A percentile compares a stretch with the other conserved stretches of the same genome.
phyloP scores from a whole-genome alignment of 2,888 invertebrate species.

The Leptinotarsa rubiginosa region DNA sequence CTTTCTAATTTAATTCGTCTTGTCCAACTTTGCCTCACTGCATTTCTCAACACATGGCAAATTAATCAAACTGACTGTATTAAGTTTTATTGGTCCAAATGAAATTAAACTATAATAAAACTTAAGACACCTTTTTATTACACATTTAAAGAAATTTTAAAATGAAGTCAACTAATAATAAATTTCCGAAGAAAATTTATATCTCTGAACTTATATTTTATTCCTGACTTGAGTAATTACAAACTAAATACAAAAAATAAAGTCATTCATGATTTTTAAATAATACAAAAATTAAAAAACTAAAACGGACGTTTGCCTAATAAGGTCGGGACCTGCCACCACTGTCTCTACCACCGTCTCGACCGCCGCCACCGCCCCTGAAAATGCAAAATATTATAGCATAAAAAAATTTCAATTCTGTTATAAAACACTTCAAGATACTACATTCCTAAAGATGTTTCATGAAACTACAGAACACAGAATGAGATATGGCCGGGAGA shows the following conservation, averaged over 20 bases:
- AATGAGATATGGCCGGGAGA: no score
- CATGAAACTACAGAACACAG: no score
- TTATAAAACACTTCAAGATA: no score
- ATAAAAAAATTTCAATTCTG: no score
- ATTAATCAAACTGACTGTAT: no score
- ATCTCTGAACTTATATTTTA: not conserved
- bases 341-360: not conserved
- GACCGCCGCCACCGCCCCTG: not conserved
- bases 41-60: no score
- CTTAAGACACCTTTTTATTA: conserved; percentile 21
- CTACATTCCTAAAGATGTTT: no score
- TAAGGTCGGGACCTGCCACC: conserved; percentile 19
- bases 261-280: not conserved
- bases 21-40: no score
- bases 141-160: conserved; percentile 16
- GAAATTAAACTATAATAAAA: not conserved
- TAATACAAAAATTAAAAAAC: conserved; percentile 9
- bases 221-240: not conserved
- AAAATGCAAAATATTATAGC: not conserved
- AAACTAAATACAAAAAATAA: conserved; percentile 18
- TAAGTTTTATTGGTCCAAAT: no score
- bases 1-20: no score
- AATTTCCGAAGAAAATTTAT: not conserved
- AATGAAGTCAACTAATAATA: not conserved
- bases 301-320: conserved; percentile 9